Percentiles rank a stretch among this genome's conserved stretches.
phyloP scores from a whole-genome alignment of 2,113 vertebrate genomes.

The Gallinago undulata region DNA sequence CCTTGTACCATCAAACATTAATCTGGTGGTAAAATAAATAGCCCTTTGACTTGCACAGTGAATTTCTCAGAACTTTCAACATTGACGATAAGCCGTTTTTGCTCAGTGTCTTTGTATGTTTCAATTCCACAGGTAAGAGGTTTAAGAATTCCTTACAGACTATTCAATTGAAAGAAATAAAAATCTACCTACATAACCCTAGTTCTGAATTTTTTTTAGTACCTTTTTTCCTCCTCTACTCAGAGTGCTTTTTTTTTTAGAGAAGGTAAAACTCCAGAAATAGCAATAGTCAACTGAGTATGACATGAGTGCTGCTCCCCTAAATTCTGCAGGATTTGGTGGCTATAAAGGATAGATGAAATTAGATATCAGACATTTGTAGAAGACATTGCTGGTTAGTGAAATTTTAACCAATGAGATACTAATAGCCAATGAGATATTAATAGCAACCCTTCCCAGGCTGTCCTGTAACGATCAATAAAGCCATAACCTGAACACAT shows the following conservation, averaged over 20 bases:
- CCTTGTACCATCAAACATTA: neutral
- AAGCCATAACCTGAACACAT: neutral
- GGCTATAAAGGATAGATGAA: neutral
- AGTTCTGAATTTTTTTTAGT: neutral
- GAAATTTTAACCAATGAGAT: neutral
- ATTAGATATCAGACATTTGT: neutral
- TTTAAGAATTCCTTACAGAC: neutral
- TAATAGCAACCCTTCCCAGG: neutral
- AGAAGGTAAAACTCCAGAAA: neutral
- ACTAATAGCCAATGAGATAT: neutral
- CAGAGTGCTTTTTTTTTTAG: neutral
- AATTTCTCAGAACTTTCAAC: neutral
- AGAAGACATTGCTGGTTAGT: neutral
- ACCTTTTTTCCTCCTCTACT: neutral
- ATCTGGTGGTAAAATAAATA: neutral
- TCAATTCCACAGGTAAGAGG: accelerated
- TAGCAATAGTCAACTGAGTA: neutral
- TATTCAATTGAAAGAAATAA: neutral
- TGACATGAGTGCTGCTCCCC: neutral
- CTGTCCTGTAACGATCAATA: neutral
- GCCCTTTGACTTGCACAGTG: neutral
- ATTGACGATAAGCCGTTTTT: neutral
- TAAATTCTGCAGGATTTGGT: neutral
- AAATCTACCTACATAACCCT: neutral
- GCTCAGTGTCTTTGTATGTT: neutral